Evolutionary conservation across 1,140 invertebrate species (phyloP).

Genomic region (Drosophila malerkotliana): DNA sequence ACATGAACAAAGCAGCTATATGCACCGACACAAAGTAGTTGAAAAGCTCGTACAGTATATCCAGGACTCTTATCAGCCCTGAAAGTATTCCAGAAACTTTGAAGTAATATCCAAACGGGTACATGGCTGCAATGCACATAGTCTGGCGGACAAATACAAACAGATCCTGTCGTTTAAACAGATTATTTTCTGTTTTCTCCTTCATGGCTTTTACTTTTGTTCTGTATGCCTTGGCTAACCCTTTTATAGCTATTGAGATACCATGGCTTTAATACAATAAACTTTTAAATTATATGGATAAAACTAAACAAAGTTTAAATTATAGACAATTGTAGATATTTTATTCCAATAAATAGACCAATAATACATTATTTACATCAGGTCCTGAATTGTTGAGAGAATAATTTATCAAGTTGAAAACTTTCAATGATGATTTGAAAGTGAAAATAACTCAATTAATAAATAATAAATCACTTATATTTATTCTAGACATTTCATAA

Average conservation of each 20-base stretch:
- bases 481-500: not conserved
- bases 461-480: not conserved
- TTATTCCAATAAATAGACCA: slow-evolving; percentile 15
- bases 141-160: slow-evolving; percentile 65
- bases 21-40: slow-evolving; percentile 67
- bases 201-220: not conserved
- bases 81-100: slow-evolving; percentile 9
- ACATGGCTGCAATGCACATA: slow-evolving; percentile 66
- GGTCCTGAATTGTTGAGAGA: not conserved
- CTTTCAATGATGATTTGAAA: not conserved
- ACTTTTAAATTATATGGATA: slow-evolving; percentile 15
- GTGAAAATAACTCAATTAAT: slow-evolving; percentile 8
- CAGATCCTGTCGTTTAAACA: slow-evolving; percentile 54
- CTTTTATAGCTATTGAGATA: slow-evolving; percentile 20
- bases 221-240: no score
- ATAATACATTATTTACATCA: slow-evolving; percentile 34
- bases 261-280: not conserved
- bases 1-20: slow-evolving; percentile 60
- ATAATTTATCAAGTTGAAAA: not conserved
- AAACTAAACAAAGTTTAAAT: slow-evolving; percentile 28
- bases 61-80: slow-evolving; percentile 34
- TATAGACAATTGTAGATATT: slow-evolving; percentile 11
- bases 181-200: not conserved
- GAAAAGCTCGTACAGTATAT: slow-evolving; percentile 59
- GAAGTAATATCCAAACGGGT: slow-evolving; percentile 48